Conservation (phyloP, 2,888 invertebrate species). For the Parnassius orleans region DNA sequence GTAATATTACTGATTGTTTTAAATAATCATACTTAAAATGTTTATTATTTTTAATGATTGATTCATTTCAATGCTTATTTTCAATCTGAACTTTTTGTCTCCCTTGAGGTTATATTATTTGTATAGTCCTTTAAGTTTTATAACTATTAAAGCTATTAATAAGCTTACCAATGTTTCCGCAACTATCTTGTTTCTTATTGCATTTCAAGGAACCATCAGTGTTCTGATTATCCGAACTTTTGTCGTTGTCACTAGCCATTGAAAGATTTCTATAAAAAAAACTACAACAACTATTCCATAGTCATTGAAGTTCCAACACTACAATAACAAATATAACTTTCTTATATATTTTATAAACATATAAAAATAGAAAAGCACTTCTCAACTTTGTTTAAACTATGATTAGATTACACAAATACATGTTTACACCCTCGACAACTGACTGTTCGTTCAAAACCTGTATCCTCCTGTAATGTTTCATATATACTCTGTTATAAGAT, state of each 20-base stretch:
- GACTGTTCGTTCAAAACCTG: slow-evolving; percentile 43
- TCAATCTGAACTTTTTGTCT: too few relatives aligned
- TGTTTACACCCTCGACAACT: slow-evolving; percentile 65
- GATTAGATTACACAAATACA: slow-evolving; percentile 39
- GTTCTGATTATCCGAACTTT: slow-evolving; percentile 72
- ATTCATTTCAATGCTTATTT: too few relatives aligned
- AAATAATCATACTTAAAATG: too few relatives aligned
- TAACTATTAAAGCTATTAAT: background rate
- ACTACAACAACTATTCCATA: slow-evolving; percentile 25
- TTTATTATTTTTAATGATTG: too few relatives aligned
- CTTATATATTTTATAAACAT: slow-evolving; percentile 37
- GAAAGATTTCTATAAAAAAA: slow-evolving; percentile 47
- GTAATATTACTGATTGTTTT: too few relatives aligned
- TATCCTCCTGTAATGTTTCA: slow-evolving; percentile 8
- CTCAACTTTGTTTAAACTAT: slow-evolving; percentile 34
- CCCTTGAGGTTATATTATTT: too few relatives aligned
- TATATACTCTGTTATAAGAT: slow-evolving; percentile 15
- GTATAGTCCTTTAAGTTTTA: too few relatives aligned
- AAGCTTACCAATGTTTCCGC: slow-evolving; percentile 60
- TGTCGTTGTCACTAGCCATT: slow-evolving; percentile 79
- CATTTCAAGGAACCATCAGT: slow-evolving; percentile 68
- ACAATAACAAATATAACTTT: slow-evolving; percentile 28
- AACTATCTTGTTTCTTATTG: slow-evolving; percentile 59
- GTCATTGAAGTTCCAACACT: slow-evolving; percentile 17
- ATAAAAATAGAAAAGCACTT: slow-evolving; percentile 48